Base-by-base conservation (phyloP, 2,888 invertebrate species). In the Rhingia rostrata region DNA sequence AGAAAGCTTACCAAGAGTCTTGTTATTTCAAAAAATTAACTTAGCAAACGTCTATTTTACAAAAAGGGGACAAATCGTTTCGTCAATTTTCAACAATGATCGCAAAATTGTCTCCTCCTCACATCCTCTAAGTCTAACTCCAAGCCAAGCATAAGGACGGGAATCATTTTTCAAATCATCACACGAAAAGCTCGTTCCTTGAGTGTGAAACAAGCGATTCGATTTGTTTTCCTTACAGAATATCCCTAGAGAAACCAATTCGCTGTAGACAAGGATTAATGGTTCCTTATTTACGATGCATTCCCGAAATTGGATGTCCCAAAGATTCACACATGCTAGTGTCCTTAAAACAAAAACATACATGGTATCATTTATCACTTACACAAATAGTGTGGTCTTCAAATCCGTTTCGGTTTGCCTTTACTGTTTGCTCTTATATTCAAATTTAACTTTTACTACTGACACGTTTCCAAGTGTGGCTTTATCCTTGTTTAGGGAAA, bases 351-450 rank as follows among this genome's bases (percentile, higher is more conserved):
- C 41, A 12, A 45, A 45, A 49, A 49, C 14, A 47, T n/a, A 51
- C 51, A 9, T 39, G 35, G 45, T 58, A 79, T 72, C 81, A 77
- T 82, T 77, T 69, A 81, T 77, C 81, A 82, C 81, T 77, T 82
- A 82, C 77, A 64, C 53, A 70, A 32, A 43, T 60, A 9, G 53
- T 69, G 14, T 32, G 77, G 49, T 47, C 30, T 70, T 35, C 51
- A 77, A 82, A 82, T 82, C 77, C 77, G 22, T 35, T 54, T 14
- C 5, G 9, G 6, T 39, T 54, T 45, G 35, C 0, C 39, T 45
- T 32, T 39, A 14, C 22, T 6, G 22, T 22, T 2, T 22, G 22
- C 22, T 22, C 22, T 22, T 22, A 22, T 45, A 51, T 64, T 45
- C 51, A 63, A 81, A 69, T 56, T 45, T 69, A 58, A 75, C 64